Evolutionary conservation across 2,113 vertebrate species (phyloP), one percentile per base, ranked within the genome.

Genomic region (Colossoma macropomum): DNA sequence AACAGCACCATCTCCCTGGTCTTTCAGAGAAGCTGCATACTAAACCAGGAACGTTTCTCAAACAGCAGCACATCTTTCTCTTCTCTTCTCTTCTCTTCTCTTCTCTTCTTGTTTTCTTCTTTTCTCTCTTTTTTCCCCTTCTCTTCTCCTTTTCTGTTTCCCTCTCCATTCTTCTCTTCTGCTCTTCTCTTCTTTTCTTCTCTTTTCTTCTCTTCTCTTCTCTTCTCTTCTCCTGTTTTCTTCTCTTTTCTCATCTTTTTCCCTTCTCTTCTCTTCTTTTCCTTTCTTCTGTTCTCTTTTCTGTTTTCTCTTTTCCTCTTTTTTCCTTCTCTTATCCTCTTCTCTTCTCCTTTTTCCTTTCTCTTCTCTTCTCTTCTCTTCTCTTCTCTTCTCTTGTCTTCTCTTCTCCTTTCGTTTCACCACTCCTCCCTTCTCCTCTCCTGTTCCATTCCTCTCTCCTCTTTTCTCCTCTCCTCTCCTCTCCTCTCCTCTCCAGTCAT

Each of bases 241-340:
- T 84, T 68, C 92, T 83, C 32, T 96, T 92, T 2, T 95, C 90
- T 86, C 95, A 93, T 63, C 90, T 17, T 21, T 21, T 76, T 59
- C 12, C 4, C 19, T 56, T 1, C 12, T 56, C 19, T 16, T 56
- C 52, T 56, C 19, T 2, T 21, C 52, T 12, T 25, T 23, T n/a
- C 2, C n/a, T 60, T 7, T 60, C n/a, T 12, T 27, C 25, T 60
- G 23, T n/a, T 25, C 56, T 60, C 21, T 25, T 60, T 5, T n/a
- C 21, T 60, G 1, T 60, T 60, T 10, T 60, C 21, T 60, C 23
- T 60, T 60, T 10, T 60, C 56, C 1, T 25, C 56, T 25, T 1
- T 11, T 25, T 7, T 25, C 21, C 19, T 21, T 21, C 50, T 79
- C 59, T 91, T 19, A 52, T 70, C 17, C 19, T 17, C 79, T 60